Percentiles rank a stretch among this genome's conserved stretches.
These are phyloP conservation scores for Calameuta filiformis DNA, from an alignment of 2,888 invertebrate genomes.

Conservation along the genomic window DNA sequence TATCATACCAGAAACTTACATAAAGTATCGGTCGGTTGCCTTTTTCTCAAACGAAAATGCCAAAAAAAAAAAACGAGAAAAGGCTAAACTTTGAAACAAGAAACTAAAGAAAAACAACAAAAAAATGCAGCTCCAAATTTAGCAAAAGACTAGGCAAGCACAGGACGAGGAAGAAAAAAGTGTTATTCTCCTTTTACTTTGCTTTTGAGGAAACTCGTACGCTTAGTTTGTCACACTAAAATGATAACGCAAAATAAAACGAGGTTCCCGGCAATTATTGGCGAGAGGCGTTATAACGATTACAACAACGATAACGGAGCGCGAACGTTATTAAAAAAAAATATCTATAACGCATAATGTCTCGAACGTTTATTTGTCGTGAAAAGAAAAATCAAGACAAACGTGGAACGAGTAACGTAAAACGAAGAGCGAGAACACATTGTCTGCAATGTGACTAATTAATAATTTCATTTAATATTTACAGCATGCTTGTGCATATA, in stretches of 20 bases:
- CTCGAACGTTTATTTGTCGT: not conserved
- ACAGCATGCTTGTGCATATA: slow-evolving; percentile 26
- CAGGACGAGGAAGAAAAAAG: not conserved
- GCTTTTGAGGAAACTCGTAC: not conserved
- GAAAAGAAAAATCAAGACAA: not conserved
- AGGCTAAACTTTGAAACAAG: not conserved
- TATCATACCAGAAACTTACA: not conserved
- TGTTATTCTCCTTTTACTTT: not conserved
- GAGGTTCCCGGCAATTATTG: not conserved
- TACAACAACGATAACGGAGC: not conserved
- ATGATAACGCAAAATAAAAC: not conserved
- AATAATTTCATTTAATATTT: slow-evolving; percentile 26
- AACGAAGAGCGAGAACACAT: slow-evolving; percentile 1
- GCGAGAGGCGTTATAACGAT: not conserved
- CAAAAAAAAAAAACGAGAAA: not conserved
- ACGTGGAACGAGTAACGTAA: not conserved
- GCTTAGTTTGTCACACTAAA: not conserved
- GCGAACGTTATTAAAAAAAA: not conserved
- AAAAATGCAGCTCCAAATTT: not conserved
- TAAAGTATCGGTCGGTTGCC: not conserved
- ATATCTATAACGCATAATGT: not conserved
- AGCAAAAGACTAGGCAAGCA: not conserved
- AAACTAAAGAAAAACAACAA: not conserved
- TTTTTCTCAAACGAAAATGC: not conserved
- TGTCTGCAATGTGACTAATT: slow-evolving; percentile 20